Base-by-base conservation (phyloP, 2,797 vertebrate genomes). In the Sebastes ruberrimus region DNA sequence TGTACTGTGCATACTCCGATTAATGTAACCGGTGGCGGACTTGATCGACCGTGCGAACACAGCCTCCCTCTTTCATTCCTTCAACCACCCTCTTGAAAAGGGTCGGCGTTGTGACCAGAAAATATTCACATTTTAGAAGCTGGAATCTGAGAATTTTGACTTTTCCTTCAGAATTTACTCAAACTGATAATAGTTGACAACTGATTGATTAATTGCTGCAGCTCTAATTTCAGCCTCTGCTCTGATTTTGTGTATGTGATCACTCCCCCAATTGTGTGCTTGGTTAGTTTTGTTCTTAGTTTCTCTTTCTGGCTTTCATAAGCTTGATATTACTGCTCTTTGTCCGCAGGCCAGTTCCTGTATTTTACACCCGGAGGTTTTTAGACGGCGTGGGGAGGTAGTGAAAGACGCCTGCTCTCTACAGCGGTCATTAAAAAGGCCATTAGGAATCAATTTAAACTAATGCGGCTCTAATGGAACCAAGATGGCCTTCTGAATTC, bases 361-460 rank as follows among this genome's bases (percentile, higher is more conserved):
- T 30, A 16, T 83, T 66, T 78, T 38, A 76, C 20, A 59, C 61
- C 73, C 60, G 55, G 16, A 53, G 78, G 22, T 83, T 77, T 81
- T 64, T 30, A 33, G 56, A 69, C 71, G 28, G 72, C 76, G 66
- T 53, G 71, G 81, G 65, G 71, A 77, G 70, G 71, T 53, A 25
- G 76, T 67, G 63, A 83, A 81, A 76, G 69, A 78, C 75, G 81
- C 85, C 76, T 57, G 75, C 75, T 86, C 82, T 86, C 82, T 80
- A 76, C 81, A 74, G 32, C 59, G 83, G 87, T 85, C 89, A 88
- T 93, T 92, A 95, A 93, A 92, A 80, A 84, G 78, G 28, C 89
- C 88, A 93, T 95, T 95, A 95, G 89, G 85, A 94, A 92, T 92
- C 88, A 90, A 90, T 94, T 95, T 86, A 80, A 88, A 76, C 62